Base-by-base conservation (phyloP, 2,797 vertebrate genomes). In the Diceros bicornis region DNA sequence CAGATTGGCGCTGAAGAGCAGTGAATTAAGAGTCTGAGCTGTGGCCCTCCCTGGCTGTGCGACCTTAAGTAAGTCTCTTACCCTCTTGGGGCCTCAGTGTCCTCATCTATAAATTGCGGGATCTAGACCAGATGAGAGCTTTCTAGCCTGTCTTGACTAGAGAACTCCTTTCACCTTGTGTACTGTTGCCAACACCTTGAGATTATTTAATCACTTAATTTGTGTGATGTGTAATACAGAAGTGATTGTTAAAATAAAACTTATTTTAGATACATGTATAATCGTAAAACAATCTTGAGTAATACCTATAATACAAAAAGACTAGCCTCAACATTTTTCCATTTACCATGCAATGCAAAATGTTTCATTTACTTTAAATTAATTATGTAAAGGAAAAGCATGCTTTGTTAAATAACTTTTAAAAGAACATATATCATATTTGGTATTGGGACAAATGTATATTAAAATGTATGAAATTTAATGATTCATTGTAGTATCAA, bases 381-480 rank as follows among this genome's bases (percentile, higher is more conserved):
- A 94, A 84, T 97, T 96, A 84, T 61, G 41, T 94, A 87, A 94
- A 47, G 27, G 61, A 59, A 96, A 97, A 91, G 25, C n/a, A 82
- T 66, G 52, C 77, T 92, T 92, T 89, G 62, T 93, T 93, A 96
- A 94, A 85, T 93, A 86, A 57, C 74, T 94, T 98, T 96, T 84
- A 96, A 96, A 97, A 90, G 83, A 96, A 57, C 55, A 83, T 86
- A 57, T 81, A 59, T 86, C 41, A 68, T 78, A 77, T 89, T 83
- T 85, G 91, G 77, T 95, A 57, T 32, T 81, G 89, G 61, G 61
- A 96, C 72, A 95, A 96, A 95, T 94, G 91, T 97, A 88, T 94
- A 94, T 97, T 94, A 94, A 97, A 97, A 92, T 95, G 82, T 77
- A 95, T 97, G 82, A 96, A 97, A 94, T 75, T 71, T 91, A 95